These are phyloP conservation scores for Condylostylus longicornis DNA, from an alignment of 1,140 invertebrate genomes.

Conservation along the genomic window DNA sequence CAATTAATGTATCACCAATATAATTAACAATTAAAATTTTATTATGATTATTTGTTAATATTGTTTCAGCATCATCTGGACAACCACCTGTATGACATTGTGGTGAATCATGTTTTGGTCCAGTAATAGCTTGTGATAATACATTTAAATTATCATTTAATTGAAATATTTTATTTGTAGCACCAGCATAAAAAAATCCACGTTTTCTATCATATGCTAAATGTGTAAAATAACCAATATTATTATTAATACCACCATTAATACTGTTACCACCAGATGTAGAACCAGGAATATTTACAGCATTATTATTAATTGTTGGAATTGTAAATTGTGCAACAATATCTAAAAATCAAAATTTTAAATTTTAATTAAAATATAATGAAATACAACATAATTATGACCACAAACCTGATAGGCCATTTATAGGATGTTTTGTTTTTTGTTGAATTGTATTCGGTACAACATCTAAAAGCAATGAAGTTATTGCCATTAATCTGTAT, in stretches of 20 bases:
- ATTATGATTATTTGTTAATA: slow-evolving; percentile 70
- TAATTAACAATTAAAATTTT: slow-evolving; percentile 83
- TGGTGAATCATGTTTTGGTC: slow-evolving; percentile 68
- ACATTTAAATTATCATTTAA: slow-evolving; percentile 56
- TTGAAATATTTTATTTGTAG: slow-evolving; percentile 70
- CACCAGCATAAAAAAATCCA: slow-evolving; percentile 61
- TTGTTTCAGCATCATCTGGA: slow-evolving; percentile 46
- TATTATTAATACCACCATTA: too few relatives aligned
- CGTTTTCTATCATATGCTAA: slow-evolving; percentile 36
- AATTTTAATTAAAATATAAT: neutral
- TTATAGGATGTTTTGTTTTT: neutral
- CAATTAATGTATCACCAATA: slow-evolving; percentile 59
- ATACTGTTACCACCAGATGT: neutral
- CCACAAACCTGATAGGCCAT: neutral
- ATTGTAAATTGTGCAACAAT: neutral
- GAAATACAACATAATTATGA: neutral
- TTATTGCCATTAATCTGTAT: too few relatives aligned
- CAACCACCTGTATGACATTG: slow-evolving; percentile 77
- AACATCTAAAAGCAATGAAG: too few relatives aligned
- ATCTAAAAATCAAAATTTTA: neutral
- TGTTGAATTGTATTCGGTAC: too few relatives aligned
- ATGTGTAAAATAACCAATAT: slow-evolving; percentile 34
- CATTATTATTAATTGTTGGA: neutral
- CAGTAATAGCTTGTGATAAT: slow-evolving; percentile 49
- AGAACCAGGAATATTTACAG: neutral